Conservation (phyloP, 2,113 vertebrate species). For the Arothron firmamentum region DNA sequence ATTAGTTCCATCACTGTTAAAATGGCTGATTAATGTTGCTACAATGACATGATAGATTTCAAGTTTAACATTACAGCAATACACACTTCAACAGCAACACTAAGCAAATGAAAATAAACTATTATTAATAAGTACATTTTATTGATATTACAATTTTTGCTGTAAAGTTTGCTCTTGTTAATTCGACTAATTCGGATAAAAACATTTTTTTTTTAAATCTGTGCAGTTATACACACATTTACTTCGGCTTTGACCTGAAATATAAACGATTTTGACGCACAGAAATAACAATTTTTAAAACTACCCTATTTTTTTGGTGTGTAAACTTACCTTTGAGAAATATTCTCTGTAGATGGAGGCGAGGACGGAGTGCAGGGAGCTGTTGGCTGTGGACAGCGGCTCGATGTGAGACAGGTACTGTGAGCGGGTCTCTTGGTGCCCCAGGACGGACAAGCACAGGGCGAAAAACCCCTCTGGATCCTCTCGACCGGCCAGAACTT, state of each 20-base stretch:
- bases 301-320: not conserved
- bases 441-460: slow-evolving; percentile 60
- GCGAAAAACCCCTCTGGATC: slow-evolving; percentile 66
- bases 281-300: not conserved
- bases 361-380: slow-evolving; percentile 50
- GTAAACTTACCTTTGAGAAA: slow-evolving; percentile 55
- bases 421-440: slow-evolving; percentile 49
- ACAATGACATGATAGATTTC: too few species aligned
- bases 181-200: too few species aligned
- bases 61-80: too few species aligned
- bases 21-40: not conserved
- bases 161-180: too few species aligned
- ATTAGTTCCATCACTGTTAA: not conserved
- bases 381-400: slow-evolving; percentile 49
- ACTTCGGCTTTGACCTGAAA: too few species aligned
- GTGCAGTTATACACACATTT: too few species aligned
- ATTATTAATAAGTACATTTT: too few species aligned
- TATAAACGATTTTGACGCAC: too few species aligned
- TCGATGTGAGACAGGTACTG: slow-evolving; percentile 57
- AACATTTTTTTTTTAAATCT: too few species aligned
- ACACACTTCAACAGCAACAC: too few species aligned
- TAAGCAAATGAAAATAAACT: too few species aligned
- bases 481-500: slow-evolving; percentile 60
- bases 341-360: slow-evolving; percentile 58
- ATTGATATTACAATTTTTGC: too few species aligned